Evolutionary conservation across 2,113 vertebrate species (phyloP), one percentile per base, ranked within the genome.

Genomic region (Charina bottae): DNA sequence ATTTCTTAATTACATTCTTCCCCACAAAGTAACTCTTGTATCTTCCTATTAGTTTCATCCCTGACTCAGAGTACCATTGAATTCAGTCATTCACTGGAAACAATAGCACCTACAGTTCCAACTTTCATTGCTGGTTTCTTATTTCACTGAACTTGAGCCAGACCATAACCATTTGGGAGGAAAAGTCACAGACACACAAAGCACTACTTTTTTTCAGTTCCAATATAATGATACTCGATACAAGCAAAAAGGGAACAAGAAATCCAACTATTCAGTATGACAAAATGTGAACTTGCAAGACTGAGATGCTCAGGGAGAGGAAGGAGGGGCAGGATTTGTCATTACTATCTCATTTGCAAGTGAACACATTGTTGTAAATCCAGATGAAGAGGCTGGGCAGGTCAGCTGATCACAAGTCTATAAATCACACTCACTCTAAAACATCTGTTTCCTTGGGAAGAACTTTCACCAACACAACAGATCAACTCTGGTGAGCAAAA

Each of bases 211-310:
- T 95, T 95, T 91, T 68, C 88, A 90, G 0, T 93, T 88, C 93
- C 96, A 96, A 92, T 93, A 90, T 92, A 90, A 93, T 91, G 96
- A 97, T 89, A 97, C 92, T 93, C 92, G 95, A 97, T 97, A 97
- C 94, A 91, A 90, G 88, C 72, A 91, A 89, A 95, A 94, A 93
- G 85, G 91, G 78, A 86, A 95, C 19, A 89, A 94, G 91, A 92
- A 96, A 90, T 90, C 83, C 83, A 89, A 62, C 60, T 13, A 89
- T 93, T 93, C 87, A 42, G 89, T 55, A 64, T 85, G 87, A 64
- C 94, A 95, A 91, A 94, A 94, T 96, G 95, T 95, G 96, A 97
- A 97, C 91, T 91, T 83, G 28, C 28, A 94, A 83, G 49, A 93
- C 90, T 15, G 0, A 90, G 78, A 92, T 89, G n/a, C 33, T 89